Evolutionary conservation across 2,797 vertebrate genomes (phyloP), one percentile per base, ranked within the genome.

Genomic region (Pachyuromys duprasi): DNA sequence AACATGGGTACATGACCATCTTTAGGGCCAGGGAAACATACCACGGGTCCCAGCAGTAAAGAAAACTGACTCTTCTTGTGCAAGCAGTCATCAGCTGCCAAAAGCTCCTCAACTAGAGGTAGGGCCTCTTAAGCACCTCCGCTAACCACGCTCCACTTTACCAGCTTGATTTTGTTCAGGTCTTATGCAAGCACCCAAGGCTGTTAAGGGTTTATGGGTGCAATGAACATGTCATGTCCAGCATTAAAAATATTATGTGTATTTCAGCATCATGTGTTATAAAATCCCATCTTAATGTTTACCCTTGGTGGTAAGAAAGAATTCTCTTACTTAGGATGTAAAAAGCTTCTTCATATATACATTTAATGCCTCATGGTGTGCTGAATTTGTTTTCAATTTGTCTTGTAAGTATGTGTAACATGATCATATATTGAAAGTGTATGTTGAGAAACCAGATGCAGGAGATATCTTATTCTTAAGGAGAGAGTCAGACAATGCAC

Each of bases 361-460:
- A 82, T 93, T 6, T 65, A 62, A 81, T 89, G 45, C 5, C 67
- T 95, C 8, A 86, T 69, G 31, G 12, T 49, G n/a, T 86, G 31
- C 42, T 86, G 39, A 93, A 83, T 81, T 2, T 31, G 76, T 72
- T 93, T 89, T 86, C 3, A 93, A 49, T 89, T 70, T 92, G 69
- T 81, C 63, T 67, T 57, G 49, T 55, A 65, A 83, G 60, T 33
- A 70, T 42, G 3, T 78, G 13, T 28, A 18, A 62, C 14, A 79
- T 89, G 5, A 83, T 36, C 45, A 17, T 69, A 70, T 17, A 55
- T 42, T 69, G 12, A 5, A 92, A 93, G 33, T 86, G 36, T 91
- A 28, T 39, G 4, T 80, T 88, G 31, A 88, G 18, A 5, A n/a
- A 67, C 7, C 0, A 57, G 45, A 33, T 31, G 18, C 9, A 57